phyloP scores from a whole-genome alignment of 2,797 vertebrate genomes.

The Notolabrus celidotus region DNA sequence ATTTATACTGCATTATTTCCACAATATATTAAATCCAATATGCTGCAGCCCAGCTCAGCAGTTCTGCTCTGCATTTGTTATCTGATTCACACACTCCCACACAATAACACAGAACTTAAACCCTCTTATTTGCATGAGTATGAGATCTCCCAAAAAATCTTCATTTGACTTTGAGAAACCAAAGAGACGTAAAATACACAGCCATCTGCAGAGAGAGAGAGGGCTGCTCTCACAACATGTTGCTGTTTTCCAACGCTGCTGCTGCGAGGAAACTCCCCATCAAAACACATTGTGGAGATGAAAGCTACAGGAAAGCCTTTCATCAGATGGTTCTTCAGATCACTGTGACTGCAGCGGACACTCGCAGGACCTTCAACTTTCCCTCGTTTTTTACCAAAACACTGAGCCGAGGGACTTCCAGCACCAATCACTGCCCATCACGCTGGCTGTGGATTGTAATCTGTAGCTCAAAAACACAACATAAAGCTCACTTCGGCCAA shows the following conservation, averaged over 20 bases:
- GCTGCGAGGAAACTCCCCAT: constrained; percentile 43
- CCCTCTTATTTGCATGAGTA: constrained; percentile 26
- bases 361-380: constrained; percentile 25
- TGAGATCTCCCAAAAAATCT: constrained; percentile 20
- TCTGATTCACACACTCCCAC: constrained; percentile 20
- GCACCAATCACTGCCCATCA: neutral
- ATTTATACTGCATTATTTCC: constrained; percentile 1
- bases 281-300: constrained; percentile 51
- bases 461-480: neutral
- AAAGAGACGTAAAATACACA: constrained; percentile 19
- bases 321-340: constrained; percentile 47
- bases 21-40: constrained; percentile 5
- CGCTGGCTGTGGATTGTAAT: neutral
- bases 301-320: constrained; percentile 69
- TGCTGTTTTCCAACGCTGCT: constrained; percentile 16
- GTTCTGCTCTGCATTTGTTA: constrained; percentile 12
- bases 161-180: constrained; percentile 21
- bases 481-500: neutral
- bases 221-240: constrained; percentile 24
- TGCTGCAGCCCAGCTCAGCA: constrained; percentile 3
- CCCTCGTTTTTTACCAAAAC: neutral
- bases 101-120: constrained; percentile 10
- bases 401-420: constrained; percentile 25
- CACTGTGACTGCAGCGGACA: constrained; percentile 40
- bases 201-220: constrained; percentile 8